Evolutionary conservation across 2,113 vertebrate genomes (phyloP).

Genomic region (Lanius ludovicianus): DNA sequence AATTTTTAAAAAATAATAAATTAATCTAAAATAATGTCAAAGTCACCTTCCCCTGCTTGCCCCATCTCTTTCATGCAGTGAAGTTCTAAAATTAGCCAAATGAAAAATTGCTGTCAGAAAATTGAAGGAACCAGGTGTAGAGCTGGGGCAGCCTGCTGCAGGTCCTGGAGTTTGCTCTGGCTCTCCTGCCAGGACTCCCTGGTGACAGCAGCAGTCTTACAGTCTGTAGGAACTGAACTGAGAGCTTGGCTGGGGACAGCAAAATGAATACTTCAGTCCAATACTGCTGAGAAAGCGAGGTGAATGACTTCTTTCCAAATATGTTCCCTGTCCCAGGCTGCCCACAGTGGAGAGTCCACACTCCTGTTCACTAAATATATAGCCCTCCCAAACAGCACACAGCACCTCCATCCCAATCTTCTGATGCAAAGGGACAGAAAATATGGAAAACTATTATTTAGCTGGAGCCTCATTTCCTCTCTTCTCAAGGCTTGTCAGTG

Average conservation of each 20-base stretch:
- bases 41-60: neutral
- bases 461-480: neutral
- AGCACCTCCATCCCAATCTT: neutral
- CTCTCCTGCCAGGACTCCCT: neutral
- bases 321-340: neutral
- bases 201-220: neutral
- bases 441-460: neutral
- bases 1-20: neutral
- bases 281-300: neutral
- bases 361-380: neutral
- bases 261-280: neutral
- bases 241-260: neutral
- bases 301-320: neutral
- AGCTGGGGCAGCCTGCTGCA: neutral
- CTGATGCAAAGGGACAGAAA: neutral
- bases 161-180: neutral
- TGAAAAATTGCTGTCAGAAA: neutral
- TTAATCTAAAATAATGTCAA: neutral
- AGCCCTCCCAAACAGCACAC: neutral
- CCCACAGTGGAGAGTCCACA: neutral
- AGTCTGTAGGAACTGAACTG: neutral
- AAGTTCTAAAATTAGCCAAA: neutral
- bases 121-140: neutral
- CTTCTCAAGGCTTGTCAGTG: neutral
- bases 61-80: neutral